These are phyloP conservation scores for Gymnoscopelus braueri DNA, from an alignment of 2,797 vertebrate species.

Conservation along the genomic window DNA sequence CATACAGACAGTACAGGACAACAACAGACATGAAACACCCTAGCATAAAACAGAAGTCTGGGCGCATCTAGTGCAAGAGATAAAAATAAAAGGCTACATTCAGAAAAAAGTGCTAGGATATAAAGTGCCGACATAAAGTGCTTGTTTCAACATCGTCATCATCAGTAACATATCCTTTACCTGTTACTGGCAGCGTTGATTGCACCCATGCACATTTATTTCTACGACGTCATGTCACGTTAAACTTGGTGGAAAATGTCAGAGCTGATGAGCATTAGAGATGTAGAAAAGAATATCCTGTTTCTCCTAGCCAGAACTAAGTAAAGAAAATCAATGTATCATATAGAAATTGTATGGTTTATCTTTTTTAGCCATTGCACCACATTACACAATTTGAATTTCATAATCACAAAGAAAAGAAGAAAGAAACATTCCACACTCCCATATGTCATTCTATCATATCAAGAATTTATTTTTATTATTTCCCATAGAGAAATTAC, in stretches of 20 bases:
- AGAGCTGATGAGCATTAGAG: conserved; percentile 58
- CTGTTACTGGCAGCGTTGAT: too few species aligned
- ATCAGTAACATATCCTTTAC: too few species aligned
- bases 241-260: conserved; percentile 64
- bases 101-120: too few species aligned
- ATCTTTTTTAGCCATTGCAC: conserved; percentile 67
- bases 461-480: conserved; percentile 24
- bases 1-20: too few species aligned
- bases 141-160: too few species aligned
- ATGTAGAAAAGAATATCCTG: conserved; percentile 45
- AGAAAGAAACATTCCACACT: conserved; percentile 46
- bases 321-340: conserved; percentile 44
- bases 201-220: conserved; percentile 73
- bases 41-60: too few species aligned
- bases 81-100: too few species aligned
- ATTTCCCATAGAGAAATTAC: too few species aligned
- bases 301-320: conserved; percentile 55
- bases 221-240: conserved; percentile 65
- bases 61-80: too few species aligned
- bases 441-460: conserved; percentile 33
- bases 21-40: too few species aligned
- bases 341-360: conserved; percentile 58
- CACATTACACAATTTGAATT: conserved; percentile 57
- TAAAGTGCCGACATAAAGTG: too few species aligned
- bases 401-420: conserved; percentile 38